These are phyloP conservation scores for Cheilosia soror DNA, from an alignment of 2,888 invertebrate genomes.

Conservation along the genomic window DNA sequence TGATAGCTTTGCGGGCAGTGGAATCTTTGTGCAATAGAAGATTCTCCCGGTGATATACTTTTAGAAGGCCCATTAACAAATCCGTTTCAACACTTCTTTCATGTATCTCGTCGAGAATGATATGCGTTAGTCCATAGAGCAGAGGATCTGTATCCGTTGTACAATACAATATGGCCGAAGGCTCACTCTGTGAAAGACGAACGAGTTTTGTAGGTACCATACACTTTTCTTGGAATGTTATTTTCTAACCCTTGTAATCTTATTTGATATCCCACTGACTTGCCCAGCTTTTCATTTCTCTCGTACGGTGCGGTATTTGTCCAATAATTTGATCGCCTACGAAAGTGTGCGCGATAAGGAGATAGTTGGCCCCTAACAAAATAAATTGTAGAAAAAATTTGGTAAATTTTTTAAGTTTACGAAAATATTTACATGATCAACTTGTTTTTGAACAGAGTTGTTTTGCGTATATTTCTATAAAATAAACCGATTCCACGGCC, in stretches of 20 bases:
- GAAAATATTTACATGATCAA: slow-evolving; percentile 18
- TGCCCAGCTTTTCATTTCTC: slow-evolving; percentile 89
- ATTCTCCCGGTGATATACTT: slow-evolving; percentile 84
- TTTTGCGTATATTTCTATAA: slow-evolving; percentile 78
- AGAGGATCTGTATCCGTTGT: slow-evolving; percentile 95
- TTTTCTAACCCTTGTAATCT: slow-evolving; percentile 88
- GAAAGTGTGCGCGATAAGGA: slow-evolving; percentile 77
- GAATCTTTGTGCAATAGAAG: slow-evolving; percentile 82
- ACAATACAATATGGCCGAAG: slow-evolving; percentile 89
- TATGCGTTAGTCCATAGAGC: slow-evolving; percentile 87
- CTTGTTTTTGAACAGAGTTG: slow-evolving; percentile 59
- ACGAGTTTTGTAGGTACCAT: background rate
- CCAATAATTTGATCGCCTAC: slow-evolving; percentile 77
- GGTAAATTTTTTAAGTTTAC: too few species aligned
- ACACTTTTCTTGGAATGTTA: too few species aligned
- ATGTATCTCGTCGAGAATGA: too few species aligned
- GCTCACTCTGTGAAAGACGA: slow-evolving; percentile 69
- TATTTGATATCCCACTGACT: slow-evolving; percentile 93
- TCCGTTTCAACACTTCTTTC: slow-evolving; percentile 93
- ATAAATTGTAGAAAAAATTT: background rate
- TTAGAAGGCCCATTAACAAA: slow-evolving; percentile 92
- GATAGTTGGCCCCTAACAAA: slow-evolving; percentile 78
- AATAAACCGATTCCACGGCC: slow-evolving; percentile 81
- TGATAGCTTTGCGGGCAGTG: slow-evolving; percentile 83
- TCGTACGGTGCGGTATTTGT: slow-evolving; percentile 85